Evolutionary conservation across 2,113 vertebrate genomes (phyloP).

Genomic region (Serilophus lunatus): DNA sequence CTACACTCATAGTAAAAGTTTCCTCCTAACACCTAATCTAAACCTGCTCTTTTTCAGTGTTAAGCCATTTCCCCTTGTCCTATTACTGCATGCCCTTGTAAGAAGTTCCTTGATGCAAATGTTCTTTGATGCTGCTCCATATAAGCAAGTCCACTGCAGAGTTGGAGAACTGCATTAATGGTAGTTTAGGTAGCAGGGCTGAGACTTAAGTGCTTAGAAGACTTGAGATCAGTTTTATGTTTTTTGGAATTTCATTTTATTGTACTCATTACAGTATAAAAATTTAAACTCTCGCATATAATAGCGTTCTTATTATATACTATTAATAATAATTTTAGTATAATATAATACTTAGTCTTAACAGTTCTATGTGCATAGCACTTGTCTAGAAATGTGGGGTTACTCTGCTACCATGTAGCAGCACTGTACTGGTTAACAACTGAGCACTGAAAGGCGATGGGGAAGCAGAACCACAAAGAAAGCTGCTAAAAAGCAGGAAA

Average conservation of each 20-base stretch:
- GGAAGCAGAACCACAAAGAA: neutral
- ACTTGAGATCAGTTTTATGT: neutral
- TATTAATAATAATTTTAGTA: neutral
- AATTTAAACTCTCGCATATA: neutral
- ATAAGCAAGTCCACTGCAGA: neutral
- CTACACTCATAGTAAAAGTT: neutral
- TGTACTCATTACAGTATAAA: neutral
- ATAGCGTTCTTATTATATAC: too few relatives aligned
- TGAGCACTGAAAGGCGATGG: neutral
- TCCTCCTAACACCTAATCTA: neutral
- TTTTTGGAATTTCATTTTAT: neutral
- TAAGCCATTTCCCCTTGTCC: neutral
- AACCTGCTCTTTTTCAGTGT: neutral
- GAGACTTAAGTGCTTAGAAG: neutral
- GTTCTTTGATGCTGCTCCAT: neutral
- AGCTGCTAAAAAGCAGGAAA: neutral
- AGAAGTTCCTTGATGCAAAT: neutral
- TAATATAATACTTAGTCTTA: neutral
- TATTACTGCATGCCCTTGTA: neutral
- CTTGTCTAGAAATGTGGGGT: neutral
- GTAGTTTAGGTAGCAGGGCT: neutral
- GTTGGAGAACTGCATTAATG: neutral
- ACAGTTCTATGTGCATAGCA: neutral
- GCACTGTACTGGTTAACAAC: neutral
- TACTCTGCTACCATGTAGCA: fast-evolving